Conservation (phyloP, 2,888 invertebrate species). For the Shargacucullia verbasci region DNA sequence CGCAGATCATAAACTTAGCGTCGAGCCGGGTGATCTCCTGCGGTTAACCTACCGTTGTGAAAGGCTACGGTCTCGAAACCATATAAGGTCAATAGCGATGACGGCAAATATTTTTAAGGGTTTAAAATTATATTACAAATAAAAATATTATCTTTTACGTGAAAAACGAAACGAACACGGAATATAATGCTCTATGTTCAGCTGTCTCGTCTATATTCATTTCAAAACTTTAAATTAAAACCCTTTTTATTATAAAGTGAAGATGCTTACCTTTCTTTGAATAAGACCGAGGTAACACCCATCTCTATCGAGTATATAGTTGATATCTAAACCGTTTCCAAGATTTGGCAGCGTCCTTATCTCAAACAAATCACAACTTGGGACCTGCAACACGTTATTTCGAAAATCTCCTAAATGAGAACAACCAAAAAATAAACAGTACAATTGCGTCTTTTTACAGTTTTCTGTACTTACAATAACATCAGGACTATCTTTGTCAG, state of each 20-base stretch:
- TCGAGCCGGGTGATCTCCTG: conserved; percentile 93
- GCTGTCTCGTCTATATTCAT: neutral
- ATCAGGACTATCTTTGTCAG: conserved; percentile 81
- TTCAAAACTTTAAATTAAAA: too few species aligned
- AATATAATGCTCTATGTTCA: too few species aligned
- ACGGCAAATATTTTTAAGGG: neutral
- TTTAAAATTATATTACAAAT: neutral
- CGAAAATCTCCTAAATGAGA: neutral
- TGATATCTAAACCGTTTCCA: conserved; percentile 83
- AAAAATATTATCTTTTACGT: too few species aligned
- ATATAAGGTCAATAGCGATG: conserved; percentile 3
- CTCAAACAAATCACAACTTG: conserved; percentile 92
- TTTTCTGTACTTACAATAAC: conserved; percentile 70
- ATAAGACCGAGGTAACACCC: conserved; percentile 92
- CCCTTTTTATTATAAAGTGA: conserved; percentile 4
- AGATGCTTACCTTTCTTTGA: conserved; percentile 89
- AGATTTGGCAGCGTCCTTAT: conserved; percentile 87
- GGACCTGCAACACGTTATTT: conserved; percentile 84
- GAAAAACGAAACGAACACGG: too few species aligned
- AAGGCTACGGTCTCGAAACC: conserved; percentile 46
- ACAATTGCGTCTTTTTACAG: too few species aligned
- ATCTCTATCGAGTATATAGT: conserved; percentile 86
- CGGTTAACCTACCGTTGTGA: conserved; percentile 67
- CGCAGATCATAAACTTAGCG: conserved; percentile 95
- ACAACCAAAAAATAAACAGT: too few species aligned